phyloP scores from a whole-genome alignment of 2,113 vertebrate species.

The Pseudolaguvia tuberculata region DNA sequence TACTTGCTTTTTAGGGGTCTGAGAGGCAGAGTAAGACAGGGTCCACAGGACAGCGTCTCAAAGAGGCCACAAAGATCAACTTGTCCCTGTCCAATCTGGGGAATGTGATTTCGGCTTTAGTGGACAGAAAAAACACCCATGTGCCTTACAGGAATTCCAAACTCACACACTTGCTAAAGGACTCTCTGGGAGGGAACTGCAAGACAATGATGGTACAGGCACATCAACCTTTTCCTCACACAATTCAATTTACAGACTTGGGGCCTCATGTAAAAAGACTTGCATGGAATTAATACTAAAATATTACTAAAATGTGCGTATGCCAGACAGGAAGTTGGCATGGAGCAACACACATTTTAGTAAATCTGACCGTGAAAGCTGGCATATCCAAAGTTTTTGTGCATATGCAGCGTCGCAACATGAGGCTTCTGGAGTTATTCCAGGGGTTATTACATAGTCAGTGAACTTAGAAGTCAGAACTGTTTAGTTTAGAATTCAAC shows the following conservation, averaged over 20 bases:
- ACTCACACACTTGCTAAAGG: slow-evolving; percentile 91
- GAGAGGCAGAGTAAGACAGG: slow-evolving; percentile 97
- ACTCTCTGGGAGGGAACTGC: slow-evolving; percentile 95
- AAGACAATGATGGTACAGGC: slow-evolving; percentile 95
- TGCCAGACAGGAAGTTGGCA: no score
- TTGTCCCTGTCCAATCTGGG: slow-evolving; percentile 94
- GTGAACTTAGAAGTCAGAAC: not conserved
- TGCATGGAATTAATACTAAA: no score
- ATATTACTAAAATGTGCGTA: no score
- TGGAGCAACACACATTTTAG: no score
- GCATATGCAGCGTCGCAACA: no score
- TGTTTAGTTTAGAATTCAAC: not conserved
- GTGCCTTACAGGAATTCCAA: slow-evolving; percentile 98
- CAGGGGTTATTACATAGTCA: not conserved
- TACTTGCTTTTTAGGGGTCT: slow-evolving; percentile 76
- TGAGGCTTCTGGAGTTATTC: no score
- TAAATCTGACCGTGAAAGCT: no score
- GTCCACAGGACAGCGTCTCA: slow-evolving; percentile 92
- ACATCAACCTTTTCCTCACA: slow-evolving; percentile 3
- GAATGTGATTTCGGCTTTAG: slow-evolving; percentile 95
- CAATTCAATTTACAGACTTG: not conserved
- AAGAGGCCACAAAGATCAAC: slow-evolving; percentile 98
- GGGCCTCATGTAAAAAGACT: no score
- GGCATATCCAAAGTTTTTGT: no score
- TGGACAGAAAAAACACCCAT: slow-evolving; percentile 96